Evolutionary conservation across 2,113 vertebrate genomes (phyloP), one percentile per base, ranked within the genome.

Genomic region (Xenopus borealis): DNA sequence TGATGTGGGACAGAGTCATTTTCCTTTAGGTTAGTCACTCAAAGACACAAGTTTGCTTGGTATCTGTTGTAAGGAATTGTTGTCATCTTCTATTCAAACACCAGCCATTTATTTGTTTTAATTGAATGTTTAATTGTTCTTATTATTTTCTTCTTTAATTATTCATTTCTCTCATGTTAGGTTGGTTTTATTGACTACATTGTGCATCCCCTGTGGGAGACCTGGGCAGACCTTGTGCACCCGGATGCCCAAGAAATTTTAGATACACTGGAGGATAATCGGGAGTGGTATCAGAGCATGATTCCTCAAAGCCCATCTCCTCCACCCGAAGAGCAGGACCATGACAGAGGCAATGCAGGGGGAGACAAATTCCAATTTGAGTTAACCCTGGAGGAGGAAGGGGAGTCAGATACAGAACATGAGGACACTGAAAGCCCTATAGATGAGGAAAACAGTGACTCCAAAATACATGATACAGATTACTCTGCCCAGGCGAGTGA

Each of bases 101-200:
- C 33, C 33, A 40, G 8, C 1, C 6, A 4, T 40, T 40, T 40
- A 4, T 40, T 40, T 40, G 2, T 40, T 40, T 40, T 9, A 40
- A 9, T 40, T 40, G 33, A 40, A 40, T 9, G 6, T 40, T 40
- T 40, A 27, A 40, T 40, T 40, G 8, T 40, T 40, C 33, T 27
- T 27, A 40, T 40, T 6, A 40, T 7, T 40, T 40, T 40, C 1
- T 40, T 40, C 8, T 40, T 6, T 40, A 40, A 40, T 6, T 2
- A 40, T 40, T 40, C 5, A 40, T 40, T 40, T 40, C 23, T 27
- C 4, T 17, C 62, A 7, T 30, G 33, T 10, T 67, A 97, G 95
- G 94, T 96, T 80, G 95, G 95, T 33, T 97, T 98, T 84, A 97
- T 98, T 0, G 95, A 97, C 84, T 97, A 95, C 88, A 95, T 97